These are phyloP conservation scores for Gallinago media DNA, from an alignment of 2,113 vertebrate genomes.

Conservation along the genomic window DNA sequence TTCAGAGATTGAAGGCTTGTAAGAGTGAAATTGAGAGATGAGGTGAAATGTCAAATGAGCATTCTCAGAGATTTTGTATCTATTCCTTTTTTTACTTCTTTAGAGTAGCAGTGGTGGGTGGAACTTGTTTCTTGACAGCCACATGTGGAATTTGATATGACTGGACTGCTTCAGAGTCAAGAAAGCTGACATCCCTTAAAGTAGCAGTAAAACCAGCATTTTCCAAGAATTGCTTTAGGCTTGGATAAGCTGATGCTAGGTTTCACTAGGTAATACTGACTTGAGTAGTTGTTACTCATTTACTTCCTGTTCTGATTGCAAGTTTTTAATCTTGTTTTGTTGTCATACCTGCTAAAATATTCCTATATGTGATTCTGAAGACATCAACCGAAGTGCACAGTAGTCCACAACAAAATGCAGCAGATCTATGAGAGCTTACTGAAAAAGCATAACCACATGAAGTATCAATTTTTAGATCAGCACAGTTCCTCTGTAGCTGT, in stretches of 20 bases:
- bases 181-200: not conserved
- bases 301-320: not conserved
- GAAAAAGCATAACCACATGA: not conserved
- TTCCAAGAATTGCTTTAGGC: not conserved
- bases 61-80: not conserved
- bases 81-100: not conserved
- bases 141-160: not conserved
- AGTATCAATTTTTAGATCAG: not conserved
- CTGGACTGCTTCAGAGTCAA: not conserved
- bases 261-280: not conserved
- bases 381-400: not conserved
- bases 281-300: not conserved
- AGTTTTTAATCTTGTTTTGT: not conserved
- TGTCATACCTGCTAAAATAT: not conserved
- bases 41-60: not conserved
- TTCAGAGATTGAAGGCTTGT: not conserved
- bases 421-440: not conserved
- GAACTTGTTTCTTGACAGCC: not conserved
- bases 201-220: not conserved
- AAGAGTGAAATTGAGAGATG: not conserved
- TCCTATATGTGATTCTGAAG: fast-evolving
- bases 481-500: not conserved
- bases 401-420: not conserved
- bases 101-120: not conserved
- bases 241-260: not conserved